Percentiles rank a stretch among this genome's conserved stretches.
Evolutionary conservation across 2,797 vertebrate genomes (phyloP).

Genomic region (Gastrophryne carolinensis): DNA sequence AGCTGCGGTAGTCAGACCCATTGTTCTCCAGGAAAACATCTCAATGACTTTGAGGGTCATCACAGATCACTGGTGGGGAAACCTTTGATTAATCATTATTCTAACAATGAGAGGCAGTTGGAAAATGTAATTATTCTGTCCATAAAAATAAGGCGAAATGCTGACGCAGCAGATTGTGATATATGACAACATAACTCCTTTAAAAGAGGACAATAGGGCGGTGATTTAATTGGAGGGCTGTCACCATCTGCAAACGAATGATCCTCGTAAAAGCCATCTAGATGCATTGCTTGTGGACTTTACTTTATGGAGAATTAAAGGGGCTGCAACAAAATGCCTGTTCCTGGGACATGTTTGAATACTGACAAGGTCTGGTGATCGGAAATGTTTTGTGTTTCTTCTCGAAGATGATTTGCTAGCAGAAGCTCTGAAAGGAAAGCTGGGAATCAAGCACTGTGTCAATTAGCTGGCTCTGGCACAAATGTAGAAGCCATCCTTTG

Average conservation of each 20-base stretch:
- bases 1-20: too few species aligned
- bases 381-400: slow-evolving; percentile 15
- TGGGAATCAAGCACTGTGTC: slow-evolving; percentile 47
- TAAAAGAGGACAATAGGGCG: slow-evolving; percentile 4
- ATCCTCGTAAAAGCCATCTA: slow-evolving; percentile 12
- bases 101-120: neutral
- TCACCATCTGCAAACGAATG: slow-evolving; percentile 3
- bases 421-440: slow-evolving; percentile 41
- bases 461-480: slow-evolving; percentile 41
- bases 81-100: too few species aligned
- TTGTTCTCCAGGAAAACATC: too few species aligned
- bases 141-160: neutral
- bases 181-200: slow-evolving; percentile 6
- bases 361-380: slow-evolving; percentile 47
- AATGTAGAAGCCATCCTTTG: slow-evolving; percentile 24
- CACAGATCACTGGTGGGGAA: too few species aligned
- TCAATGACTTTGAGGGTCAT: too few species aligned
- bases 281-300: neutral
- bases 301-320: slow-evolving; percentile 34
- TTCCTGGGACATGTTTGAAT: slow-evolving; percentile 43
- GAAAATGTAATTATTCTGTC: neutral
- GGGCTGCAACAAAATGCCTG: slow-evolving; percentile 38
- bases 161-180: slow-evolving; percentile 1
- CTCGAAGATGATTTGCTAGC: slow-evolving; percentile 42
- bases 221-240: slow-evolving; percentile 14